phyloP scores from a whole-genome alignment of 1,140 invertebrate species.

The Spodoptera frugiperda region DNA sequence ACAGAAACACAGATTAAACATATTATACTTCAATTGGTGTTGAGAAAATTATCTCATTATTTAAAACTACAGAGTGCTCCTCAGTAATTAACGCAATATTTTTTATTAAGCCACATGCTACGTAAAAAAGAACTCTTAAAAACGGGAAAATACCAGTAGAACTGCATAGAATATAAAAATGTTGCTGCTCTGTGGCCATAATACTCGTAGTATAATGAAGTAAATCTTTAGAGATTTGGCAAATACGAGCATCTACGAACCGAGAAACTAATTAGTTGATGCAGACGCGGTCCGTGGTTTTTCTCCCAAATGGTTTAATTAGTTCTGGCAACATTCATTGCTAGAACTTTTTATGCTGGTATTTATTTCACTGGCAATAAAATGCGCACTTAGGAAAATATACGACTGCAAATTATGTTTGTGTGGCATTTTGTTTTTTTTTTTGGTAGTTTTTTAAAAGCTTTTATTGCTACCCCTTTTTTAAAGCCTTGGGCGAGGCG shows the following conservation, averaged over 20 bases:
- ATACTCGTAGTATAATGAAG: background rate
- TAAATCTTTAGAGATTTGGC: background rate
- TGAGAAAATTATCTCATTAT: slow-evolving; percentile 19
- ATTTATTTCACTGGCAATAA: slow-evolving; percentile 28
- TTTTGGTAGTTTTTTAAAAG: too few species aligned
- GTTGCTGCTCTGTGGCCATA: background rate
- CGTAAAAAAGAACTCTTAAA: too few species aligned
- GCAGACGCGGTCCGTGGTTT: slow-evolving; percentile 20
- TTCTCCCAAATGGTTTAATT: slow-evolving; percentile 27
- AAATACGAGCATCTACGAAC: background rate
- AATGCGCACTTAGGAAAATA: slow-evolving; percentile 13
- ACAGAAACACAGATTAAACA: slow-evolving; percentile 15
- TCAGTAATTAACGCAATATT: background rate
- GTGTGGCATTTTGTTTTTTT: too few species aligned
- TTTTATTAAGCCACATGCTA: too few species aligned
- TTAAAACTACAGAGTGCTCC: background rate
- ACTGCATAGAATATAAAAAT: background rate
- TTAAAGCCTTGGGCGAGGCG: too few species aligned
- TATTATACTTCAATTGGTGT: slow-evolving; percentile 9
- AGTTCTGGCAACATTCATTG: slow-evolving; percentile 12
- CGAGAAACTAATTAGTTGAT: slow-evolving; percentile 23
- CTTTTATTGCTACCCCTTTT: too few species aligned
- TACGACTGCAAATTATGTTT: background rate
- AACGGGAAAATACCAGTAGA: too few species aligned
- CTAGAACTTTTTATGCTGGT: background rate